Evolutionary conservation across 2,797 vertebrate genomes (phyloP), one percentile per base, ranked within the genome.

Genomic region (Acestrorhynchus altus): DNA sequence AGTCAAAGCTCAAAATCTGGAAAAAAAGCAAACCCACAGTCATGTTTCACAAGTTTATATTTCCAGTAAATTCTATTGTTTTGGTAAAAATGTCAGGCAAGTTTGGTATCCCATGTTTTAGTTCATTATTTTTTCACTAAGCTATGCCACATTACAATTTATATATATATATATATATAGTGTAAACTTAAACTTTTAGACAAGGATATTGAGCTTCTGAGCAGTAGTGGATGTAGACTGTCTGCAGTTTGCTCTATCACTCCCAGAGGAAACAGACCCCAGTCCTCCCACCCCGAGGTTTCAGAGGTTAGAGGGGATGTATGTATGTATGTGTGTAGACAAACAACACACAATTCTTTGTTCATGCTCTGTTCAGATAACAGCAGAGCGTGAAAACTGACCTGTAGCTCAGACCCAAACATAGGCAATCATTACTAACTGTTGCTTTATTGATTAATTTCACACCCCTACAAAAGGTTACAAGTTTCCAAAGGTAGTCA

Each of bases 201-300:
- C 28, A 15, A 42, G 15, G 26, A 7, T n/a, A 15, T 26, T 13
- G 22, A 65, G 47, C 47, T 15, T 0, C 4, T 22, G 57, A 49
- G 46, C 47, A 59, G 56, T 16, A 60, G 26, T 16, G 28, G 57
- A 35, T 35, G 26, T 20, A 18, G 16, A 31, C 4, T 31, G 26
- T 16, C 59, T 47, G 31, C 22, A 70, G 64, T 51, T 31, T 79
- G 20, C 26, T 15, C 22, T 31, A 46, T 65, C 60, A 51, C 18
- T 24, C n/a, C 51, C 11, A 10, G 22, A 44, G 4, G 1, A 6
- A 74, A 78, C 28, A 47, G 60, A 42, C 47, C 60, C 20, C 31
- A 74, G 15, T 54, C 44, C 67, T 57, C 10, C 28, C 12, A 18
- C 61, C 60, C 44, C 56, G 13, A 79, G 26, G 56, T n/a, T 72